phyloP scores from a whole-genome alignment of 92 coral and sea anemone species.

The Ricordea florida region DNA sequence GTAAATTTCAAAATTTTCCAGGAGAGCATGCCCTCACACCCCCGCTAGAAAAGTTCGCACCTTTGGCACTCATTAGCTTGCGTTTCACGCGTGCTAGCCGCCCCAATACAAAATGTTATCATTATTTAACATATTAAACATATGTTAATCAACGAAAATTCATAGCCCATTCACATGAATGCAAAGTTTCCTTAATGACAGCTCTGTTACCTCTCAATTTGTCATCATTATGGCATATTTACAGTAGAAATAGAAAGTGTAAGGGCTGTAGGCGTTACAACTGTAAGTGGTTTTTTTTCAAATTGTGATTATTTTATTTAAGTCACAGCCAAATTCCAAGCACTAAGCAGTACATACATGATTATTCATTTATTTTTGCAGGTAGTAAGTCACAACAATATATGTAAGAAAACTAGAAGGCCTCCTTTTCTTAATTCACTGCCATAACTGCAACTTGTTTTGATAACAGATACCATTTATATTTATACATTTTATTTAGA shows the following conservation, averaged over 20 bases:
- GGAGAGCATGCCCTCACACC: background rate
- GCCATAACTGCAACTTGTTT: no score
- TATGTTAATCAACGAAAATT: background rate
- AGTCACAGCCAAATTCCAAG: background rate
- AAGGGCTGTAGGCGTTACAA: background rate
- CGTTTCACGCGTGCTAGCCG: background rate
- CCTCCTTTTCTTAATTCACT: no score
- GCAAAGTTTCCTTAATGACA: background rate
- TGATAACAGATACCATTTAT: no score
- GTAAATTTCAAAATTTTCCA: background rate
- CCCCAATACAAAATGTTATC: background rate
- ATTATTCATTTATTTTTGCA: background rate
- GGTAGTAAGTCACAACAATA: no score
- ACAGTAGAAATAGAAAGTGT: background rate
- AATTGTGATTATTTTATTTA: background rate
- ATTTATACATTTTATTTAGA: no score
- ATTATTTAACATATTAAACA: background rate
- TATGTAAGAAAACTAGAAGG: no score
- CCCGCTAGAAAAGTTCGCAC: no score
- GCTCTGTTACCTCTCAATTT: background rate
- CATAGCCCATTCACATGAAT: background rate
- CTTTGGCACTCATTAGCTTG: background rate
- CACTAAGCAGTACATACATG: background rate
- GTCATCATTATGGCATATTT: background rate
- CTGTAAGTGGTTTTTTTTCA: background rate